Base-by-base conservation (phyloP, 2,113 vertebrate species). In the Cnemophilus loriae region DNA sequence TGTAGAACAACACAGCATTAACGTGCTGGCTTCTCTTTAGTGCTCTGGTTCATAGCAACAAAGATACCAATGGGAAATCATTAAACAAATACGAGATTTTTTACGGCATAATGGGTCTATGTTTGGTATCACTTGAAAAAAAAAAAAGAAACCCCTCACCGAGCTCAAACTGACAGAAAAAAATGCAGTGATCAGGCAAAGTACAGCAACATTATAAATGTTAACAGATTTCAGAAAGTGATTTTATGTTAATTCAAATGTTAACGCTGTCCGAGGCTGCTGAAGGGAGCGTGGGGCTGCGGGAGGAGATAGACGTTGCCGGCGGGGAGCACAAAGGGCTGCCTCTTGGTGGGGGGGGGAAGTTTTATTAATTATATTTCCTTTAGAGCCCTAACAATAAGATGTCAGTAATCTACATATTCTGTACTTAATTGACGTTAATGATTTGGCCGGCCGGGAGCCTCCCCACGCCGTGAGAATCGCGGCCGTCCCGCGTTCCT, bases 61-160 rank as follows among this genome's bases (percentile, higher is more conserved):
- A 94, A 96, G 95, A 96, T 87, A 95, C 96, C 95, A 93, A 96
- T 95, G 95, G 95, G 96, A 97, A 96, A 97, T 97, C 96, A 94
- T 95, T 96, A 95, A 95, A 92, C 94, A 94, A 97, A 96, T 94
- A 95, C 10, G 76, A 22, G 5, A 87, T 90, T 94, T 96, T 97
- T 93, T 94, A 86, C 90, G 24, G 92, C 57, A 95, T 94, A 95
- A 95, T 87, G 57, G 86, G 56, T 56, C 87, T 78, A 44, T 33
- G 49, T 92, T 89, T 87, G 53, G 82, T 91, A 96, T 83, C 71
- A 50, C 84, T 82, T 44, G 63, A 75, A 82, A 39, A 13, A 77
- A 30, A 33, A 50, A 67, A 13, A 53, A 15, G 26, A 52, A 86
- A 60, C 35, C 44, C 44, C 55, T 93, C 74, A 71, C 85, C n/a